phyloP scores from a whole-genome alignment of 2,113 vertebrate species.

The Mobula hypostoma region DNA sequence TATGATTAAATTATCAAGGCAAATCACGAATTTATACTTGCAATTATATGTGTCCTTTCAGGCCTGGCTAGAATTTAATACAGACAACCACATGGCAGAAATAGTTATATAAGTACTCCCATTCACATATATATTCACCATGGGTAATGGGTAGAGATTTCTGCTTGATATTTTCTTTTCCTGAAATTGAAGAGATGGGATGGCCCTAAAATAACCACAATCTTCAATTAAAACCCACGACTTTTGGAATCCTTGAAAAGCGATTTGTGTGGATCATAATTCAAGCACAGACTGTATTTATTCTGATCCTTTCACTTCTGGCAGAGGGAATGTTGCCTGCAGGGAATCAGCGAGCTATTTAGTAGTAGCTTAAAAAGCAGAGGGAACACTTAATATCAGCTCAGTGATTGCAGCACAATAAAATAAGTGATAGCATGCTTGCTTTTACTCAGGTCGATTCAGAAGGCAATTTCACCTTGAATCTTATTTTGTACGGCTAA shows the following conservation, averaged over 20 bases:
- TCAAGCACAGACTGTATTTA: constrained; percentile 20
- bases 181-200: neutral
- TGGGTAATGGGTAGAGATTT: neutral
- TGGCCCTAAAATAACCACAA: constrained; percentile 7
- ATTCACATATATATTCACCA: neutral
- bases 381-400: neutral
- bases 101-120: neutral
- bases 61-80: too few relatives aligned
- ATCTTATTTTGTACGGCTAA: neutral
- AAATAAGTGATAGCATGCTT: neutral
- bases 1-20: neutral
- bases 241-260: constrained; percentile 26
- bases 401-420: neutral
- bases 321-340: neutral
- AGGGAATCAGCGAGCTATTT: constrained; percentile 18
- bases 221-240: neutral
- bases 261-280: constrained; percentile 30
- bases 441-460: neutral
- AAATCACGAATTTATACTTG: neutral
- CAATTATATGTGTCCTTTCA: neutral
- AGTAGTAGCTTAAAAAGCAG: neutral
- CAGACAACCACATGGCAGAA: neutral
- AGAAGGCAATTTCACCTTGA: neutral
- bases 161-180: neutral
- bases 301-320: constrained; percentile 18